Evolutionary conservation across 1,140 invertebrate genomes (phyloP).

Genomic region (Aphelinus atriplicis): DNA sequence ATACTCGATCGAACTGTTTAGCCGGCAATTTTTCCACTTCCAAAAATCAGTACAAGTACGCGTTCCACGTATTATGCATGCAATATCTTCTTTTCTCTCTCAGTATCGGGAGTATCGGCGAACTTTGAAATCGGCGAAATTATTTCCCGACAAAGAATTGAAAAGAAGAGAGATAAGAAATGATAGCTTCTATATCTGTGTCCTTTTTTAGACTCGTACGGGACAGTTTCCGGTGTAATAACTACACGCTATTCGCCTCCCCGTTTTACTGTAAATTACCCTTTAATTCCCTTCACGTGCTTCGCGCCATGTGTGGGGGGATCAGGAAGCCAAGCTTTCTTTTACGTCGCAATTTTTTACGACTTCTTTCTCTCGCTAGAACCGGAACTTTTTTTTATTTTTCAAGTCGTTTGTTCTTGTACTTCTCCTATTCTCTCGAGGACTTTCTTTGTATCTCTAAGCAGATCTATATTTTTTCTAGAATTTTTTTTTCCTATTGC

Average conservation of each 20-base stretch:
- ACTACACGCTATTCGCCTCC: slow-evolving; percentile 19
- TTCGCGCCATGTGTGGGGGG: slow-evolving; percentile 5
- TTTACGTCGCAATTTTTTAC: slow-evolving; percentile 38
- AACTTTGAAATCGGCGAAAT: not conserved
- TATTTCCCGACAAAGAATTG: not conserved
- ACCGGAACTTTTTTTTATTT: slow-evolving; percentile 27
- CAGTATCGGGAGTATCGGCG: not conserved
- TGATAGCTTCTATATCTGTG: not conserved
- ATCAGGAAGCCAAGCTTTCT: slow-evolving; percentile 29
- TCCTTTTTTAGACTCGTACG: not conserved
- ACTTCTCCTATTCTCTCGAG: not conserved
- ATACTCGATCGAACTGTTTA: no score
- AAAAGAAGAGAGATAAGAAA: slow-evolving; percentile 3
- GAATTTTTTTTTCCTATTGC: slow-evolving; percentile 1
- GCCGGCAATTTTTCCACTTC: no score
- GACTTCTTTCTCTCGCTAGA: not conserved
- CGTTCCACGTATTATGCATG: no score
- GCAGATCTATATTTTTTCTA: slow-evolving; percentile 25
- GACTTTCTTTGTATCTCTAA: slow-evolving; percentile 4
- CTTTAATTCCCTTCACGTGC: slow-evolving; percentile 33
- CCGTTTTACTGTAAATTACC: slow-evolving; percentile 34
- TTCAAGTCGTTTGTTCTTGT: slow-evolving; percentile 30
- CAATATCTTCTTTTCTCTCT: not conserved
- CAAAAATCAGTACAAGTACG: no score
- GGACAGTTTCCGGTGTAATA: slow-evolving; percentile 32